Evolutionary conservation across 2,797 vertebrate genomes (phyloP).

Genomic region (Falco berigora): DNA sequence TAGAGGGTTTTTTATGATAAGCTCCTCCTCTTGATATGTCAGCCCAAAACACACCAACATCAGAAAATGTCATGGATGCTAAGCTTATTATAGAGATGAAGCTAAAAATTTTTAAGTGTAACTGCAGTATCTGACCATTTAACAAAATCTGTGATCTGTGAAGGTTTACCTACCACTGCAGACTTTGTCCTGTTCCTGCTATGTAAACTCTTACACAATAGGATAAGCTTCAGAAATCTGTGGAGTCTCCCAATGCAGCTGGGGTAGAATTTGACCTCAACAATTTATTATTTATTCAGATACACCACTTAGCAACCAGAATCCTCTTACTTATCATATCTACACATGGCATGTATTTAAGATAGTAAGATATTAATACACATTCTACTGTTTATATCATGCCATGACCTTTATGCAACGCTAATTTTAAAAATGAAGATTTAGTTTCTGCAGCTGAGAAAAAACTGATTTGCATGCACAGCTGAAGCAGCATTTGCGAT

Average conservation of each 20-base stretch:
- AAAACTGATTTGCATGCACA: background rate
- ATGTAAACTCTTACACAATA: background rate
- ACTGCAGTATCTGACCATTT: background rate
- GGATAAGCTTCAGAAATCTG: background rate
- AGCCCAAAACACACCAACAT: background rate
- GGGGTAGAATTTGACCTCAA: background rate
- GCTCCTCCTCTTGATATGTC: background rate
- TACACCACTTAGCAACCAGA: background rate
- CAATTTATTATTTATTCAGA: background rate
- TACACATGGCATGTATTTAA: background rate
- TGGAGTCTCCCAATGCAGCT: background rate
- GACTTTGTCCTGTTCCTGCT: background rate
- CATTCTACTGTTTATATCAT: background rate
- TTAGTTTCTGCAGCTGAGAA: conserved; percentile 36
- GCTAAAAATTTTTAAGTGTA: background rate
- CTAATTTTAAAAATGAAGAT: conserved; percentile 44
- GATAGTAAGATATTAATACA: background rate
- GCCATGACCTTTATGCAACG: background rate
- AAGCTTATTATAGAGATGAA: background rate
- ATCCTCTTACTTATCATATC: background rate
- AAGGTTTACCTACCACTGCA: background rate
- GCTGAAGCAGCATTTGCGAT: conserved; percentile 46
- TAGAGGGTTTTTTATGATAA: background rate
- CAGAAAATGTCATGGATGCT: background rate
- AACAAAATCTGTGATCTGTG: background rate